A percentile compares a stretch with the other conserved stretches of the same genome.
These are phyloP conservation scores for Sparidentex hasta DNA, from an alignment of 2,797 vertebrate genomes.

Conservation along the genomic window DNA sequence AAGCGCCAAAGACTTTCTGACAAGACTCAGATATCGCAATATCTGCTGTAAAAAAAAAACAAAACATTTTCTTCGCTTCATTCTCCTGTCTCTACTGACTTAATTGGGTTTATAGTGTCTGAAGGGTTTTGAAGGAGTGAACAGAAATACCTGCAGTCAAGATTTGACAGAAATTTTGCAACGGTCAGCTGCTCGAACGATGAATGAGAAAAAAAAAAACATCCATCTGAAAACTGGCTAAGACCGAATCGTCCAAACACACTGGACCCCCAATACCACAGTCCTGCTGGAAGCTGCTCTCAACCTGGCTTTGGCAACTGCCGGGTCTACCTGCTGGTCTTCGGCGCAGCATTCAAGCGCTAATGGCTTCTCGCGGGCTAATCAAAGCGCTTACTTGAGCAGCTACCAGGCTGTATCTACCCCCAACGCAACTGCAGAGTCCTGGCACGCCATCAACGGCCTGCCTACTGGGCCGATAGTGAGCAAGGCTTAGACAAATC, in stretches of 20 bases:
- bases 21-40: too few species aligned
- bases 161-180: too few species aligned
- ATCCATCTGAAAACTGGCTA: too few species aligned
- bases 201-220: too few species aligned
- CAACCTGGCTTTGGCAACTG: conserved; percentile 20
- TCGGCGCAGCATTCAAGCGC: conserved; percentile 33
- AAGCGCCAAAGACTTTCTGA: too few species aligned
- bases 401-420: conserved; percentile 17
- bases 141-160: background rate
- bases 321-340: conserved; percentile 23
- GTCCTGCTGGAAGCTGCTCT: background rate
- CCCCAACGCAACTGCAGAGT: conserved; percentile 47
- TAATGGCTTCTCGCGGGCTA: conserved; percentile 54
- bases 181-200: too few species aligned
- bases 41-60: too few species aligned
- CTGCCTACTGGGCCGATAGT: conserved; percentile 33
- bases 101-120: background rate
- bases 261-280: background rate
- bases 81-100: too few species aligned
- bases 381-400: conserved; percentile 51
- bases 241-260: conserved; percentile 1
- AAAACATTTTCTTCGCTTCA: too few species aligned
- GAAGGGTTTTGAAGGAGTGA: background rate
- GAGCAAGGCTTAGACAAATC: conserved; percentile 53
- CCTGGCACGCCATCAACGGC: conserved; percentile 47